phyloP scores from a whole-genome alignment of 1,140 invertebrate genomes.

The Cryptotermes secundus region DNA sequence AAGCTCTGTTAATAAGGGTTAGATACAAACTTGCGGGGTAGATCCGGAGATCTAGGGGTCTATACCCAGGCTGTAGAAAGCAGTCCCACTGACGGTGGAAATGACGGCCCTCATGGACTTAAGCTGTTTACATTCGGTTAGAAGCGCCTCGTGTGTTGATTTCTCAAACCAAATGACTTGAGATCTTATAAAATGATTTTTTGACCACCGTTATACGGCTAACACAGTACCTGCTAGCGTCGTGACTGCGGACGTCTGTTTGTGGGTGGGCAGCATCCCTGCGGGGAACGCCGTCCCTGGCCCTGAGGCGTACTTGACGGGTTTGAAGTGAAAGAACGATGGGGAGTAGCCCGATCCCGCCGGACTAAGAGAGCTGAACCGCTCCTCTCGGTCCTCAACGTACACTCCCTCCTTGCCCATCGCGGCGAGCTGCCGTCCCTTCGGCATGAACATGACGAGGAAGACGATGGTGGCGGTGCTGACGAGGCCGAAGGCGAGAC shows the following conservation, averaged over 20 bases:
- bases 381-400: slow-evolving; percentile 73
- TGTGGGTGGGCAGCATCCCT: not conserved
- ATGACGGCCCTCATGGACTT: no score
- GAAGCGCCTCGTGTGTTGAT: no score
- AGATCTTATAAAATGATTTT: not conserved
- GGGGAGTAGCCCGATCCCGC: slow-evolving; percentile 83
- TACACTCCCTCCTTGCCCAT: slow-evolving; percentile 80
- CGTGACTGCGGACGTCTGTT: slow-evolving; percentile 49
- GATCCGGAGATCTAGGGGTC: no score
- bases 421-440: slow-evolving; percentile 86
- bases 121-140: no score
- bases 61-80: no score
- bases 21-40: no score
- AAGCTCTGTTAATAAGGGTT: no score
- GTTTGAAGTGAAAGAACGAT: slow-evolving; percentile 89
- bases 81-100: no score
- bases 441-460: slow-evolving; percentile 91
- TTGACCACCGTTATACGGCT: not conserved
- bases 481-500: slow-evolving; percentile 82
- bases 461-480: slow-evolving; percentile 81
- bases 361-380: slow-evolving; percentile 70
- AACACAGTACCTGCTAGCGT: slow-evolving; percentile 51
- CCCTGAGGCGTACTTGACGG: slow-evolving; percentile 59
- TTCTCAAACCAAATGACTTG: no score
- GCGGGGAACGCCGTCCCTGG: not conserved